phyloP scores from a whole-genome alignment of 2,888 invertebrate genomes.

The Eumacrocentrus americanus region DNA sequence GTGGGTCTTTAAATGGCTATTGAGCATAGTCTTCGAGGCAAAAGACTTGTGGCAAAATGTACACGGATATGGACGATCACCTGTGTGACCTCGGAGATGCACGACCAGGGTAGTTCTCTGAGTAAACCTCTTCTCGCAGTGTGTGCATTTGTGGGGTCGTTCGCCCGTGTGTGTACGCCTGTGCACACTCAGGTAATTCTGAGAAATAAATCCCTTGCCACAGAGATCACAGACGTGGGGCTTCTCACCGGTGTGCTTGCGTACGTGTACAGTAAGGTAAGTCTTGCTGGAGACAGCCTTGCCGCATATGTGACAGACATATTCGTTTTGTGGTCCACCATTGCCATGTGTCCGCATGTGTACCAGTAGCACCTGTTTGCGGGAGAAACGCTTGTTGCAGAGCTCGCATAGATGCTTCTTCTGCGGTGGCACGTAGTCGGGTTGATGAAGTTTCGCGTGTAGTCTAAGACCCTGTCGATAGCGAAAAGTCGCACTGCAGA shows the following conservation, averaged over 20 bases:
- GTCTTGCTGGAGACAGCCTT: slow-evolving; percentile 68
- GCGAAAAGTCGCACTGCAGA: slow-evolving; percentile 58
- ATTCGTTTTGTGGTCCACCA: slow-evolving; percentile 61
- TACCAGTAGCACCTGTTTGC: slow-evolving; percentile 57
- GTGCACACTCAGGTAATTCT: slow-evolving; percentile 58
- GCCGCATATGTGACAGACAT: slow-evolving; percentile 68
- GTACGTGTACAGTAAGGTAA: slow-evolving; percentile 68
- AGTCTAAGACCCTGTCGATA: slow-evolving; percentile 56
- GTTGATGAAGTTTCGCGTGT: slow-evolving; percentile 58
- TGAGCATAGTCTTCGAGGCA: slow-evolving; percentile 59
- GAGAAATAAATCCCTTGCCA: slow-evolving; percentile 58
- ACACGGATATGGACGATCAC: slow-evolving; percentile 58
- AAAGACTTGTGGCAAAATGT: slow-evolving; percentile 57
- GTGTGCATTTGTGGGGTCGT: slow-evolving; percentile 56
- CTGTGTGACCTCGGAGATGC: slow-evolving; percentile 57
- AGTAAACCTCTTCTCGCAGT: slow-evolving; percentile 58
- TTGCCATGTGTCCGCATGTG: slow-evolving; percentile 59
- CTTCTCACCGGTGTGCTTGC: slow-evolving; percentile 70
- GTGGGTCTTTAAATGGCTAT: slow-evolving; percentile 58
- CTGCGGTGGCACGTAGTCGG: slow-evolving; percentile 58
- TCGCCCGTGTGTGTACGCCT: slow-evolving; percentile 59
- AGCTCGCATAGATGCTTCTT: slow-evolving; percentile 59
- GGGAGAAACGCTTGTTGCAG: slow-evolving; percentile 58
- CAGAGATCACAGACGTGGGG: slow-evolving; percentile 66
- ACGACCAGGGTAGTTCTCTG: slow-evolving; percentile 59